Evolutionary conservation across 2,888 invertebrate genomes (phyloP).

Genomic region (Scaeva pyrastri): DNA sequence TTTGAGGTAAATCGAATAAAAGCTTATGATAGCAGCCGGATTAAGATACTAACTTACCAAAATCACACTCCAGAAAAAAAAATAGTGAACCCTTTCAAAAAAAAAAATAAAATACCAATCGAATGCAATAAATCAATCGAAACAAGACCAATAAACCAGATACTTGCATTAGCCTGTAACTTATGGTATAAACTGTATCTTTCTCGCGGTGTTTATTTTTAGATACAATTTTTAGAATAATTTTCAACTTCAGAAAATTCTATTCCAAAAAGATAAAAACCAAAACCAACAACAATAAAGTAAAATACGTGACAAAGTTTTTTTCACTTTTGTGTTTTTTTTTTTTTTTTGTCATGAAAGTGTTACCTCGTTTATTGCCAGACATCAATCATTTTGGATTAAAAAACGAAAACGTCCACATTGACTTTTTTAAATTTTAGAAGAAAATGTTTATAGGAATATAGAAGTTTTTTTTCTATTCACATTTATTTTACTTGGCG

Average conservation of each 20-base stretch:
- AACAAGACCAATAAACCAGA: slow-evolving; percentile 50
- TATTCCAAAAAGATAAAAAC: background rate
- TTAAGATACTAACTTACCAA: background rate
- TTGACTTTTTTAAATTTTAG: background rate
- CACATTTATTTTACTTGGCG: no score
- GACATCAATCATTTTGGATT: slow-evolving; percentile 72
- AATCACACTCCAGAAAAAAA: background rate
- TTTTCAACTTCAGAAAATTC: background rate
- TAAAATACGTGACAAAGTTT: slow-evolving; percentile 66
- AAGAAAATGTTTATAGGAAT: slow-evolving; percentile 8
- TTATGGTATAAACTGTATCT: slow-evolving; percentile 13
- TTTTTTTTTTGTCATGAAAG: slow-evolving; percentile 28
- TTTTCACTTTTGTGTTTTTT: background rate
- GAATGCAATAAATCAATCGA: slow-evolving; percentile 65
- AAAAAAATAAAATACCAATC: slow-evolving; percentile 4
- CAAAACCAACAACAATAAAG: background rate
- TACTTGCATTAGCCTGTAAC: slow-evolving; percentile 49
- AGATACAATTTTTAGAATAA: background rate
- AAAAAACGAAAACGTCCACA: slow-evolving; percentile 42
- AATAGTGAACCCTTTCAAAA: slow-evolving; percentile 14
- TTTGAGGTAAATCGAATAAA: slow-evolving; percentile 6
- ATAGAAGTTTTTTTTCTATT: background rate
- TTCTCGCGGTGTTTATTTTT: slow-evolving; percentile 20
- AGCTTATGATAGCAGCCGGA: slow-evolving; percentile 20
- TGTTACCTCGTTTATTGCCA: slow-evolving; percentile 43